phyloP scores from a whole-genome alignment of 2,113 vertebrate genomes.

The Cepphus grylle region DNA sequence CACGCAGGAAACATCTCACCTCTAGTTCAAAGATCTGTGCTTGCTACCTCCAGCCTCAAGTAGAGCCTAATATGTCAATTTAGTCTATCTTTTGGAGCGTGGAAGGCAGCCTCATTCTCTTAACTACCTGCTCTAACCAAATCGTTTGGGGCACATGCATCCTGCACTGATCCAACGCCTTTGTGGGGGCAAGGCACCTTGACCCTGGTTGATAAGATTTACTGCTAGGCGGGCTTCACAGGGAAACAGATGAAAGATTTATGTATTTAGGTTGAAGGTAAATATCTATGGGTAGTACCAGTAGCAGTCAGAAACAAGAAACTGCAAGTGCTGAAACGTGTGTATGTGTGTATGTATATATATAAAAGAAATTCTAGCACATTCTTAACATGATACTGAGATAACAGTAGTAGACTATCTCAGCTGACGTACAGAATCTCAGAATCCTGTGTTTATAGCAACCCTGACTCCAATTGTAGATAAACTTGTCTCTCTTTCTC shows the following conservation, averaged over 20 bases:
- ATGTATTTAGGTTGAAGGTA: neutral
- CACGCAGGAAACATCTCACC: neutral
- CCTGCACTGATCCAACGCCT: neutral
- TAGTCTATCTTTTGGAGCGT: neutral
- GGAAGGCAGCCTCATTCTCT: neutral
- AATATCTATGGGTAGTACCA: neutral
- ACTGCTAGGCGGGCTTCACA: neutral
- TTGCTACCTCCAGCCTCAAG: neutral
- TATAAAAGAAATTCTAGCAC: neutral
- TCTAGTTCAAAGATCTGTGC: neutral
- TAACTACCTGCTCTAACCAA: neutral
- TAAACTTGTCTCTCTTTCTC: neutral
- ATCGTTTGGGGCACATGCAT: fast-evolving
- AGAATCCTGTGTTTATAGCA: neutral
- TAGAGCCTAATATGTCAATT: neutral
- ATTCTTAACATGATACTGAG: neutral
- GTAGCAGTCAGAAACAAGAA: neutral
- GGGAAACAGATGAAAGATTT: neutral
- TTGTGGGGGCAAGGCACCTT: neutral
- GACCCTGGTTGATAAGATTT: neutral
- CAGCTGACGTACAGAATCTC: neutral
- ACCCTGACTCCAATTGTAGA: neutral
- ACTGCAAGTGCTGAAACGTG: neutral
- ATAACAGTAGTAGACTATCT: neutral
- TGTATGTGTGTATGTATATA: neutral